phyloP scores from a whole-genome alignment of 2,797 vertebrate genomes.

The Lagothrix lagotricha region DNA sequence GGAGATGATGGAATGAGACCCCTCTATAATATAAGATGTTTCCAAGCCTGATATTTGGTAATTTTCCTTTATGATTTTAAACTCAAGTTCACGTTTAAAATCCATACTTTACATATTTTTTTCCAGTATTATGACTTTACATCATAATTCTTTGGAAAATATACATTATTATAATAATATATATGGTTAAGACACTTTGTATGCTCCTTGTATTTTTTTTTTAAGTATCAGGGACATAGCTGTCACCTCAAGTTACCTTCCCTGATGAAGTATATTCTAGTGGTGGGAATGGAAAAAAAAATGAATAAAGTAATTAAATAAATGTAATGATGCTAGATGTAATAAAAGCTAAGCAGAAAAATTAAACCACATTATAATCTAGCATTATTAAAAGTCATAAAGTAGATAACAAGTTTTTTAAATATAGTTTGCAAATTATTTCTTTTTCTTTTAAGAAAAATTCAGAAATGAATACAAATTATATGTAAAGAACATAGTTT shows the following conservation, averaged over 20 bases:
- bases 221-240: background rate
- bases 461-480: background rate
- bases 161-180: background rate
- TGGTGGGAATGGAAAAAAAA: background rate
- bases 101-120: background rate
- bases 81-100: background rate
- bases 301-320: background rate
- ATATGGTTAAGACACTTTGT: background rate
- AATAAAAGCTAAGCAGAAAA: background rate
- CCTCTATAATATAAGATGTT: background rate
- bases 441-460: background rate
- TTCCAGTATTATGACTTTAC: background rate
- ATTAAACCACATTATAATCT: background rate
- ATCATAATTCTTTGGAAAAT: background rate
- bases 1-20: background rate
- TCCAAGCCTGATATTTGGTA: background rate
- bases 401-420: background rate
- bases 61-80: conserved; percentile 8
- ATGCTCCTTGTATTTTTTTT: background rate
- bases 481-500: background rate
- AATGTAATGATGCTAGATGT: background rate
- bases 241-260: background rate
- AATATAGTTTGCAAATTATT: background rate
- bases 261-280: background rate
- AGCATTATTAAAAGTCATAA: background rate